Percentiles rank a stretch among this genome's conserved stretches.
Conservation (phyloP, 2,797 vertebrate genomes). For the Geotrypetes seraphini region DNA sequence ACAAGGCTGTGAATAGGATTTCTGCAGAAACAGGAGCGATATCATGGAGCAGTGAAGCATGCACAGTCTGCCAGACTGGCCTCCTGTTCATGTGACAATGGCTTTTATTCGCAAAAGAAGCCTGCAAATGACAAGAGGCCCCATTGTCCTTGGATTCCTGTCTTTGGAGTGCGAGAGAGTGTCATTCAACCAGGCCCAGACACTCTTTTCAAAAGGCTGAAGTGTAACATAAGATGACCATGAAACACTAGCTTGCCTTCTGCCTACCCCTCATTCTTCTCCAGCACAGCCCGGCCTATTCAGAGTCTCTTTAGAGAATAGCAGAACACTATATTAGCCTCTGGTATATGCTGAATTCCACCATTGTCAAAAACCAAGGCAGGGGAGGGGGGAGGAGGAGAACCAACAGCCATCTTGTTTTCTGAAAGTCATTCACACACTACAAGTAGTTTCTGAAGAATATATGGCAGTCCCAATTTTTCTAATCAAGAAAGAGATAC, state of each 20-base stretch:
- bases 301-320: slow-evolving; percentile 26
- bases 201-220: slow-evolving; percentile 52
- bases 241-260: slow-evolving; percentile 48
- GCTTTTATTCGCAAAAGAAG: slow-evolving; percentile 49
- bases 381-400: background rate
- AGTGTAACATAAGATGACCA: slow-evolving; percentile 55
- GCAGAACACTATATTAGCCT: slow-evolving; percentile 21
- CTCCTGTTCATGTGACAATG: slow-evolving; percentile 54
- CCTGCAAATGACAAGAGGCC: slow-evolving; percentile 55
- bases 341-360: slow-evolving; percentile 26
- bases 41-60: slow-evolving; percentile 52
- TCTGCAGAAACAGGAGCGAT: slow-evolving; percentile 37
- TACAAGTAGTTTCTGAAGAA: background rate
- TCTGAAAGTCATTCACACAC: background rate
- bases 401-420: background rate
- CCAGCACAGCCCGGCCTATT: slow-evolving; percentile 35
- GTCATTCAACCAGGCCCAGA: slow-evolving; percentile 52
- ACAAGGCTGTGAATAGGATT: slow-evolving; percentile 53
- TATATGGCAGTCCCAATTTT: too few relatives aligned
- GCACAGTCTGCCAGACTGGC: slow-evolving; percentile 54
- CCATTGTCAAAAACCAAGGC: slow-evolving; percentile 22
- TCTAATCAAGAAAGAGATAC: too few relatives aligned
- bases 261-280: slow-evolving; percentile 36
- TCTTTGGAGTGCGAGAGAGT: slow-evolving; percentile 42
- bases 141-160: slow-evolving; percentile 50